Percentiles rank a stretch among this genome's conserved stretches.
These are phyloP conservation scores for Oenanthe melanoleuca DNA, from an alignment of 2,113 vertebrate species.

Conservation along the genomic window DNA sequence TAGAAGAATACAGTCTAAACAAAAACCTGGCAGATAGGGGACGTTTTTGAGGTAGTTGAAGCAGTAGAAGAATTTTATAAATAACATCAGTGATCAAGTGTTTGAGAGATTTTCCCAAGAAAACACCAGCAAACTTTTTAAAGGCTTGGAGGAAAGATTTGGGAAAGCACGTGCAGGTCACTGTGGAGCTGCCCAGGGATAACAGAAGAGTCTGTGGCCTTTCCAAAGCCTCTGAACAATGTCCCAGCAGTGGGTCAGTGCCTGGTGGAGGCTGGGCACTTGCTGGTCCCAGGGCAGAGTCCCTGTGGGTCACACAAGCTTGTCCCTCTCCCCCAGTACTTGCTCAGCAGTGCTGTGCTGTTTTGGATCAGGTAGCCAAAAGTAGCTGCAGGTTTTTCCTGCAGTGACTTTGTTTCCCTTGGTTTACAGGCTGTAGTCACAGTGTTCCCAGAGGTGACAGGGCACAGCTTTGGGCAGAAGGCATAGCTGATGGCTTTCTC, in stretches of 20 bases:
- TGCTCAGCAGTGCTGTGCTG: neutral
- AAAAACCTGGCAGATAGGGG: neutral
- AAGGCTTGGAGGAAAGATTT: neutral
- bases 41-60: neutral
- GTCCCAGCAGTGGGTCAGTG: neutral
- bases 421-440: neutral
- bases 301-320: neutral
- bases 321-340: neutral
- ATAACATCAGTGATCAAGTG: neutral
- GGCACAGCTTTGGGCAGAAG: neutral
- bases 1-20: neutral
- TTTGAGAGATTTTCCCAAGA: neutral
- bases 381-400: neutral
- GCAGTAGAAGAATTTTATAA: neutral
- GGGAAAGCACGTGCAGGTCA: neutral
- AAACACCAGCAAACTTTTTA: neutral
- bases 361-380: neutral
- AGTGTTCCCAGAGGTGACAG: fast-evolving
- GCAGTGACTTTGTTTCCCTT: neutral
- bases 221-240: neutral
- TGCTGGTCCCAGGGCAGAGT: neutral
- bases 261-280: neutral
- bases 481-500: neutral
- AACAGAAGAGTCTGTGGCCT: fast-evolving
- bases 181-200: neutral